Conservation (phyloP, 2,797 vertebrate species). For the Sorex maritimensis region DNA sequence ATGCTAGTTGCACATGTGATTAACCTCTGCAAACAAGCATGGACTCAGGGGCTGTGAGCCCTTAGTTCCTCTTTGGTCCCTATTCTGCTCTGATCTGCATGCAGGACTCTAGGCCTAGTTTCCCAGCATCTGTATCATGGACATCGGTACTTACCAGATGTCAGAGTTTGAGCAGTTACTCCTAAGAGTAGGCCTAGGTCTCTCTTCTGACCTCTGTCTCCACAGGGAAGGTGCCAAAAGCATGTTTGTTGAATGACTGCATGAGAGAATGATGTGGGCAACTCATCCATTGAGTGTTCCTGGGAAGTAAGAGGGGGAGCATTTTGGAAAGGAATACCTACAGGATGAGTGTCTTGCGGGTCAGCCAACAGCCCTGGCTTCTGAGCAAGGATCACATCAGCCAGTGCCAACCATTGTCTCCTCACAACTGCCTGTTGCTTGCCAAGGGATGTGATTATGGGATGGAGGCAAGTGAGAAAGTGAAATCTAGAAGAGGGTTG, state of each 20-base stretch:
- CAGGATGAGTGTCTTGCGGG: background rate
- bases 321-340: conserved; percentile 31
- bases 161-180: conserved; percentile 15
- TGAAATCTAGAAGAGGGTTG: background rate
- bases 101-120: no score
- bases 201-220: conserved; percentile 31
- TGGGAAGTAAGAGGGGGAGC: background rate
- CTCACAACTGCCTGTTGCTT: background rate
- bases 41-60: background rate
- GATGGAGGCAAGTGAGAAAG: background rate
- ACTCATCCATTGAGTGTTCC: background rate
- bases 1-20: conserved; percentile 67
- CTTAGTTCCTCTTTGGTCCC: background rate
- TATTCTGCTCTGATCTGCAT: background rate
- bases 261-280: background rate
- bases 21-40: conserved; percentile 24
- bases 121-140: background rate
- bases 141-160: background rate
- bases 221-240: background rate
- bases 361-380: background rate
- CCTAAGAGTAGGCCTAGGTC: background rate
- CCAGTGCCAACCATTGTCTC: background rate
- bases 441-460: background rate
- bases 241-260: conserved; percentile 5
- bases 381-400: background rate